phyloP scores from a whole-genome alignment of 2,113 vertebrate species.

The Callipepla squamata region DNA sequence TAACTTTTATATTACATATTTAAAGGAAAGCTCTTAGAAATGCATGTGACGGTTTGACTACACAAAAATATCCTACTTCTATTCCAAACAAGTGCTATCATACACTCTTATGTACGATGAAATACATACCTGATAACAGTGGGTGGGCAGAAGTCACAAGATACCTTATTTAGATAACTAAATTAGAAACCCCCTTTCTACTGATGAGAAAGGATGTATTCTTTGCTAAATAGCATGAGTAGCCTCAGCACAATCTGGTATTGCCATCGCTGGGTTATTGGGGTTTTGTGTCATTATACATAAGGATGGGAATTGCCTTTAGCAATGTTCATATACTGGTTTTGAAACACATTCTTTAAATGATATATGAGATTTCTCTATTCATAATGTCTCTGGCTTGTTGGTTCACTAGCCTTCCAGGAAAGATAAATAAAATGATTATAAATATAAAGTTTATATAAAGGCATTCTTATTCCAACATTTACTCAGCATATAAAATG shows the following conservation, averaged over 20 bases:
- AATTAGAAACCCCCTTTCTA: accelerated
- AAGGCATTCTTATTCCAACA: neutral
- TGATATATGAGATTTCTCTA: neutral
- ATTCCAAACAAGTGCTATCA: neutral
- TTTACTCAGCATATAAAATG: neutral
- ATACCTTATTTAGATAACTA: neutral
- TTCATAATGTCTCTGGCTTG: neutral
- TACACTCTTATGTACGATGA: neutral
- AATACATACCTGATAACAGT: neutral
- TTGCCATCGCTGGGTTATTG: neutral
- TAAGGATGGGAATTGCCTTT: neutral
- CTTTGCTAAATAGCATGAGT: neutral
- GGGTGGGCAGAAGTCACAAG: neutral
- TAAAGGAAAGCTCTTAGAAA: neutral
- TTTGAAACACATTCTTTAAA: neutral
- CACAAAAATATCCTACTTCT: neutral
- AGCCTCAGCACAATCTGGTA: neutral
- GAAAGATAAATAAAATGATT: neutral
- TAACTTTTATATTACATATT: neutral
- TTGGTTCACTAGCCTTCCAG: neutral
- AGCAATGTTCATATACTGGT: neutral
- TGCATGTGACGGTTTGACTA: neutral
- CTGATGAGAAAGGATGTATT: neutral
- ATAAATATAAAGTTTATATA: neutral
- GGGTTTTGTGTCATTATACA: neutral